Conservation (phyloP, 2,888 invertebrate genomes). For the Drosophila algonquin region DNA sequence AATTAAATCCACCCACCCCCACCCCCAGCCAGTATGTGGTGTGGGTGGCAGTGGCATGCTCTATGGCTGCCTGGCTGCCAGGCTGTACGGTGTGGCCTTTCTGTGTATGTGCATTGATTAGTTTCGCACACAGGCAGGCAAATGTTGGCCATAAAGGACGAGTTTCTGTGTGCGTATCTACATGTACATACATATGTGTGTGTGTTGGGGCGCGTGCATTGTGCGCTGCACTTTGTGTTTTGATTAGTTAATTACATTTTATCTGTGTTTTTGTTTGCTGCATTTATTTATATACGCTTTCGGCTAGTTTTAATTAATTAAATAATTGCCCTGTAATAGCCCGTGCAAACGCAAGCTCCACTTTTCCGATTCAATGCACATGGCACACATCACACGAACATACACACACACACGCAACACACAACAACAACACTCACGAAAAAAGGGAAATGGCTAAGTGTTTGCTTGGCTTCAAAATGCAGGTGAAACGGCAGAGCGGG, state of each 20-base stretch:
- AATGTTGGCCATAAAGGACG: not conserved
- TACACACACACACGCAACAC: not conserved
- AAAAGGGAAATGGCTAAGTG: not conserved
- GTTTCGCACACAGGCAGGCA: slow-evolving; percentile 38
- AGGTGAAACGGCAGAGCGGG: not conserved
- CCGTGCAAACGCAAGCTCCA: slow-evolving; percentile 12
- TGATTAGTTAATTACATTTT: slow-evolving; percentile 76
- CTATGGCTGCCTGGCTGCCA: not conserved
- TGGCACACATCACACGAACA: not conserved
- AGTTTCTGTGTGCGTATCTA: not conserved
- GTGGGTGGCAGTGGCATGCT: not conserved
- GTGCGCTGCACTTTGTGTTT: slow-evolving; percentile 56
- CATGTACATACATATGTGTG: not conserved
- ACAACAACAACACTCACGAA: not conserved
- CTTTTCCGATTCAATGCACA: slow-evolving; percentile 18
- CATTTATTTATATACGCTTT: slow-evolving; percentile 54
- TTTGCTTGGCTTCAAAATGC: not conserved
- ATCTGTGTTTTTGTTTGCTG: slow-evolving; percentile 60
- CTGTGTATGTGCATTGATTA: slow-evolving; percentile 69
- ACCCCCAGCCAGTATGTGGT: not conserved
- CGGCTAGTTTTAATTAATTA: slow-evolving; percentile 72
- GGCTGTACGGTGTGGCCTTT: slow-evolving; percentile 33
- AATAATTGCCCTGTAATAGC: slow-evolving; percentile 68
- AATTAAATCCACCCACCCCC: slow-evolving; percentile 32
- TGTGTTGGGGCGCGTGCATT: slow-evolving; percentile 8